Evolutionary conservation across 2,113 vertebrate genomes (phyloP).

Genomic region (Theristicus caerulescens): DNA sequence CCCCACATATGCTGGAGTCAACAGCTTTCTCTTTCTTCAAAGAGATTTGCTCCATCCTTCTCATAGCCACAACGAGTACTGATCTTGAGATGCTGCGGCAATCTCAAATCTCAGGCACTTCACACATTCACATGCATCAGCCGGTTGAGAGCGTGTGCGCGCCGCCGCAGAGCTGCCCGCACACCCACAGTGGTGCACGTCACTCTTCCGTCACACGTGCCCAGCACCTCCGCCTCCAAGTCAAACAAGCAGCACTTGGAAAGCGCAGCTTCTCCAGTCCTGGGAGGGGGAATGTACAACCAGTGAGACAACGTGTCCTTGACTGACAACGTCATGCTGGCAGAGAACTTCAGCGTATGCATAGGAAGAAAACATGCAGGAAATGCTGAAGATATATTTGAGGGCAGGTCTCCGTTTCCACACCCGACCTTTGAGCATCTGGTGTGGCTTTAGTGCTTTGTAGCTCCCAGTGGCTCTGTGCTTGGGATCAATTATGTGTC

Average conservation of each 20-base stretch:
- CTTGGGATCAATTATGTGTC: not conserved
- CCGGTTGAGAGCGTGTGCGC: accelerated
- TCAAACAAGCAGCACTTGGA: not conserved
- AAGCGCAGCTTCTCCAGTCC: not conserved
- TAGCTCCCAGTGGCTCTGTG: not conserved
- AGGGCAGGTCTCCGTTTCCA: not conserved
- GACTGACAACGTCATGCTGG: not conserved
- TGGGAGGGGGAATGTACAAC: not conserved
- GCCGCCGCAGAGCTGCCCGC: accelerated
- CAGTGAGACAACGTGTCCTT: not conserved
- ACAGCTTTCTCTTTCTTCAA: not conserved
- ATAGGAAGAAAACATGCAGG: not conserved
- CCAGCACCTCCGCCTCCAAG: not conserved
- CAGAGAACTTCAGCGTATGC: not conserved
- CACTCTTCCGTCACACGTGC: not conserved
- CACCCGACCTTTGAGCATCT: not conserved
- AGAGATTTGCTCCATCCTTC: not conserved
- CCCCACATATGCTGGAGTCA: accelerated
- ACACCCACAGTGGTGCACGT: not conserved
- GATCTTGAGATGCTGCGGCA: not conserved
- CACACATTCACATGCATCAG: not conserved
- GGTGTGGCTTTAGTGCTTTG: not conserved
- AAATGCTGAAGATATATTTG: not conserved
- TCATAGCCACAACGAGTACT: not conserved
- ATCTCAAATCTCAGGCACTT: not conserved